These are phyloP conservation scores for Stratiomys singularior DNA, from an alignment of 2,888 invertebrate genomes.

Conservation along the genomic window DNA sequence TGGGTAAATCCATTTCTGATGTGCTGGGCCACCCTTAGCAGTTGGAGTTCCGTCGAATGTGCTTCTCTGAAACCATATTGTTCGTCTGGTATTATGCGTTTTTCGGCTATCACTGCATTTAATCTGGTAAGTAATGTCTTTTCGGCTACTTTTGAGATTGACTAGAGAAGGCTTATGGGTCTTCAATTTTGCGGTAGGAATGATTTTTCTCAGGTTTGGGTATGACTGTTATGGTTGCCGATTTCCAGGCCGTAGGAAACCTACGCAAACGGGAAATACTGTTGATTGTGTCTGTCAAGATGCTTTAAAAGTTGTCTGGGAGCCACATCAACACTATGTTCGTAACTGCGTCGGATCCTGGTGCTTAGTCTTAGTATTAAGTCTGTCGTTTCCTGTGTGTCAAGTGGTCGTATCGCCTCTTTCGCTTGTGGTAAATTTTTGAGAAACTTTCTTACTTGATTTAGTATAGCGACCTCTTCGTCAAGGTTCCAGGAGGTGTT, in stretches of 20 bases:
- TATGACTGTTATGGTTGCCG: background rate
- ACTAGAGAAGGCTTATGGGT: constrained; percentile 2
- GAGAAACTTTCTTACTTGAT: background rate
- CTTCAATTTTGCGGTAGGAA: background rate
- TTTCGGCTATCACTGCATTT: background rate
- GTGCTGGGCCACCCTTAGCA: background rate
- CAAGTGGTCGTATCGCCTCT: background rate
- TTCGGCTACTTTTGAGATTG: background rate
- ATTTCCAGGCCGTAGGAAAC: background rate
- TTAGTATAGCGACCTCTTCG: background rate
- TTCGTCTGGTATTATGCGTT: background rate
- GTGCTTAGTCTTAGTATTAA: background rate
- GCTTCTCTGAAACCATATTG: background rate
- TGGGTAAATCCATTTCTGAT: background rate
- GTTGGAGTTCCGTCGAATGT: background rate
- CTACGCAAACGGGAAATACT: background rate
- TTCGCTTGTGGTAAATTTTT: background rate
- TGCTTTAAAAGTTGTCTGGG: background rate
- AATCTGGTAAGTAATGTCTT: background rate
- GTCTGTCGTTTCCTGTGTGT: background rate
- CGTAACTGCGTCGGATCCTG: background rate
- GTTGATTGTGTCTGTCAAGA: background rate
- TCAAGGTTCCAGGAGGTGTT: no score
- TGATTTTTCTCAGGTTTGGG: constrained; percentile 6
- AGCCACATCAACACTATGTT: background rate